Conservation (phyloP, 2,113 vertebrate species). For the Plecotus auritus region DNA sequence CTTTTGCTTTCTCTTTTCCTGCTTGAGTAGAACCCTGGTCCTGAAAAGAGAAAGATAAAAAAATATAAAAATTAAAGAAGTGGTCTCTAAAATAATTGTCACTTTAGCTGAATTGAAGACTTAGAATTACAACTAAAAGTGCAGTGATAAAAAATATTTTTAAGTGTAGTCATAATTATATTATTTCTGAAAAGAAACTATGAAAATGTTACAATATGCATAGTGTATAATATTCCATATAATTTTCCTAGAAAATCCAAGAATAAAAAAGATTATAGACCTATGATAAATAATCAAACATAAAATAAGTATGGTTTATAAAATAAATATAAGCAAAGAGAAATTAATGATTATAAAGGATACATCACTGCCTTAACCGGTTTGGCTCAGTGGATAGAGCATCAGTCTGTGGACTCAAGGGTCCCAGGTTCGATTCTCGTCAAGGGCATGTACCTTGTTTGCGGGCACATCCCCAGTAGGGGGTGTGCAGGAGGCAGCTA, state of each 20-base stretch:
- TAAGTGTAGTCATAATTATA: not conserved
- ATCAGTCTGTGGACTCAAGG: too few species aligned
- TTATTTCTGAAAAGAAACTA: not conserved
- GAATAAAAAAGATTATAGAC: not conserved
- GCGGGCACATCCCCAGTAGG: too few species aligned
- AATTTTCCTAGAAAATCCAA: constrained; percentile 21
- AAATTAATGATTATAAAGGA: not conserved
- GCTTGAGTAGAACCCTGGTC: constrained; percentile 85
- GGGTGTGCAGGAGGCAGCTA: too few species aligned
- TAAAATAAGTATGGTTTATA: constrained; percentile 13
- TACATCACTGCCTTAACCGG: not conserved
- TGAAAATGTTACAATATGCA: not conserved
- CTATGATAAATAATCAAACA: constrained; percentile 8
- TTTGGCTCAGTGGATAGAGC: too few species aligned
- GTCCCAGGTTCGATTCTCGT: too few species aligned
- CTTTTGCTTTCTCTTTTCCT: constrained; percentile 88
- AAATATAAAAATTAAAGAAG: not conserved
- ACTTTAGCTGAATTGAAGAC: constrained; percentile 5
- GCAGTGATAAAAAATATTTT: not conserved
- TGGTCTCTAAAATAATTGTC: not conserved
- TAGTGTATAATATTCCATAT: not conserved
- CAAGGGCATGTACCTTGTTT: too few species aligned
- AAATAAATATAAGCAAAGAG: constrained; percentile 2
- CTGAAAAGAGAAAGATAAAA: constrained; percentile 39
- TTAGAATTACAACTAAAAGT: constrained; percentile 28